Conservation (phyloP, 1,140 invertebrate genomes). For the Heliconius congener region DNA sequence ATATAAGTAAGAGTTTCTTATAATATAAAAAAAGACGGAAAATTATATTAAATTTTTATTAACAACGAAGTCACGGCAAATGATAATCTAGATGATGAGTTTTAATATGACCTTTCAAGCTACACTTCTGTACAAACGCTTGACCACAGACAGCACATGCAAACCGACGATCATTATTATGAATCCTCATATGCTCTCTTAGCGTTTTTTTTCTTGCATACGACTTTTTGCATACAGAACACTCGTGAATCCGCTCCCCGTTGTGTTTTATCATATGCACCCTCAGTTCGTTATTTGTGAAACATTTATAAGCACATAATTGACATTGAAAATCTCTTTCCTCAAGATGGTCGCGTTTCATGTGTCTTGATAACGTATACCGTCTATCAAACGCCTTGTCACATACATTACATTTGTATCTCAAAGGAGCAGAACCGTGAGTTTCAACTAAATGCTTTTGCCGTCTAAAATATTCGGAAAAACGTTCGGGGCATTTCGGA, state of each 20-base stretch:
- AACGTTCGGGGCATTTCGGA: conserved; percentile 64
- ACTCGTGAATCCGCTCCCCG: conserved; percentile 82
- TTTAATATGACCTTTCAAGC: conserved; percentile 68
- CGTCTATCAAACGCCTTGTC: conserved; percentile 64
- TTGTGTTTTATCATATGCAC: conserved; percentile 85
- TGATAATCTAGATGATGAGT: conserved; percentile 50
- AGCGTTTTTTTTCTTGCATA: conserved; percentile 87
- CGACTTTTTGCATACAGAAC: conserved; percentile 82
- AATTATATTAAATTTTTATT: not conserved
- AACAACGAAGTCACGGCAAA: conserved; percentile 14
- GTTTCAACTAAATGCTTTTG: conserved; percentile 67
- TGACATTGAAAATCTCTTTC: conserved; percentile 62
- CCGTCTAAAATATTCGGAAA: conserved; percentile 65
- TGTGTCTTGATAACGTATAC: conserved; percentile 65
- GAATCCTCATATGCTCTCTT: conserved; percentile 86
- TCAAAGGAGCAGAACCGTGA: conserved; percentile 57
- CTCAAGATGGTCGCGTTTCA: conserved; percentile 73
- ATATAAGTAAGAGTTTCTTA: too few species aligned
- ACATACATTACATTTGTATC: conserved; percentile 72
- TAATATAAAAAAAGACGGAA: too few species aligned
- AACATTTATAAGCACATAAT: conserved; percentile 58
- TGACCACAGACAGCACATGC: conserved; percentile 79
- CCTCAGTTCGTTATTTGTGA: conserved; percentile 70
- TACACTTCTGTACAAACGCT: conserved; percentile 77
- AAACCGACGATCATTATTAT: conserved; percentile 81